Evolutionary conservation across 1,140 invertebrate species (phyloP), one percentile per base, ranked within the genome.

Genomic region (Bombus terrestris): DNA sequence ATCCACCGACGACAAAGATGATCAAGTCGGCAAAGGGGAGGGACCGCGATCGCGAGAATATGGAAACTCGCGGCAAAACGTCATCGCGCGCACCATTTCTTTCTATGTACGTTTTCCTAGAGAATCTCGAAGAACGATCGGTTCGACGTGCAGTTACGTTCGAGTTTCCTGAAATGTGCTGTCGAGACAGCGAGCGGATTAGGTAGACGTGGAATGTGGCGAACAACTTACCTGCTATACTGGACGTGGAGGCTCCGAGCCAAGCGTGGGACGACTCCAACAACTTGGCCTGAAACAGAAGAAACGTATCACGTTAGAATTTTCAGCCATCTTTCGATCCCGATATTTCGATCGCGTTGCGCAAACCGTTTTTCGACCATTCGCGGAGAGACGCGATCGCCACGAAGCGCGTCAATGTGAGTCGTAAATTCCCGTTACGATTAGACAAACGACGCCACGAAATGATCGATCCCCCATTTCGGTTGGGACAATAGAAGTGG

Each of bases 211-310:
- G n/a, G 22, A 68, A 57, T 83, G 43, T 59, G 62, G 68, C 53
- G 79, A 35, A 88, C 92, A 92, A 97, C 97, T 97, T 97, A 98
- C 98, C 98, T 97, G 98, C 97, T 96, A 98, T 97, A 93, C 98
- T 97, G 81, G 98, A 98, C 81, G 97, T 97, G 80, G 97, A 97
- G 91, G 97, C 97, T 86, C 98, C 97, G 94, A 98, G 97, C 98
- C 98, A 98, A 95, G 97, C 97, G 94, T 98, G 98, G 91, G 98
- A 98, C 82, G 97, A 98, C 95, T 98, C 98, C 95, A 98, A 96
- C 96, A 98, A 96, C 96, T 98, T 98, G 91, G 98, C 98, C 98
- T 98, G 97, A 88, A 96, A 97, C 95, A 96, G 15, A 87, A 28
- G 71, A 35, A 68, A 39, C n/a, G 1, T 3, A 66, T 12, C 32